A percentile compares a stretch with the other conserved stretches of the same genome.
Evolutionary conservation across 2,888 invertebrate species (phyloP).

Genomic region (Cantharis rufa): DNA sequence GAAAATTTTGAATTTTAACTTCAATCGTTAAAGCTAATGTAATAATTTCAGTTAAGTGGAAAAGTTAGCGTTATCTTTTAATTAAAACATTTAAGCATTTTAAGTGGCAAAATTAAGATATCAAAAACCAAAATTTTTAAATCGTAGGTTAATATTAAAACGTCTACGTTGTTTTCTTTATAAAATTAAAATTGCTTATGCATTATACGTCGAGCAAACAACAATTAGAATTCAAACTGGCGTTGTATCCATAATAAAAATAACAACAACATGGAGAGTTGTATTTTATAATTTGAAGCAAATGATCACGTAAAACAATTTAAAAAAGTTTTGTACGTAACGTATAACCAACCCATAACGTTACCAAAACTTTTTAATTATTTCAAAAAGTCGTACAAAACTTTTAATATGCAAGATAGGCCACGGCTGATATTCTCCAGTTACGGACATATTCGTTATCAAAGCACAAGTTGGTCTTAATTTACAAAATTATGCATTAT

Average conservation of each 20-base stretch:
- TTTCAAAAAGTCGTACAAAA: neutral
- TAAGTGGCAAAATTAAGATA: neutral
- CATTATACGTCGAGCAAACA: neutral
- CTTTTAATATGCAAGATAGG: slow-evolving; percentile 2
- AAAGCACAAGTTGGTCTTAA: slow-evolving; percentile 4
- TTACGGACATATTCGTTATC: neutral
- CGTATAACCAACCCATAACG: neutral
- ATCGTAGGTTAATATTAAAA: neutral
- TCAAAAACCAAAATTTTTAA: neutral
- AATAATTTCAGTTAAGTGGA: neutral
- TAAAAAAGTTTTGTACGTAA: neutral
- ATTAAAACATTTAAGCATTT: neutral
- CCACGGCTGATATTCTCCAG: neutral
- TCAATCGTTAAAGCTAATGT: neutral
- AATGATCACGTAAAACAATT: neutral
- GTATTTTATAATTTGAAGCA: neutral
- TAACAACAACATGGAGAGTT: neutral
- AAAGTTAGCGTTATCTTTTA: neutral
- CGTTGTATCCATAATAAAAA: neutral
- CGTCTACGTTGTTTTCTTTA: neutral
- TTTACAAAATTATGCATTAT: slow-evolving; percentile 2
- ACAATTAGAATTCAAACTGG: neutral
- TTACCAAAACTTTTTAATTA: neutral
- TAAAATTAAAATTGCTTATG: neutral
- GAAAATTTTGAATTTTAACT: neutral